A percentile compares a stretch with the other conserved stretches of the same genome.
phyloP scores from a whole-genome alignment of 2,113 vertebrate species.

The Campylomormyrus numenius region DNA sequence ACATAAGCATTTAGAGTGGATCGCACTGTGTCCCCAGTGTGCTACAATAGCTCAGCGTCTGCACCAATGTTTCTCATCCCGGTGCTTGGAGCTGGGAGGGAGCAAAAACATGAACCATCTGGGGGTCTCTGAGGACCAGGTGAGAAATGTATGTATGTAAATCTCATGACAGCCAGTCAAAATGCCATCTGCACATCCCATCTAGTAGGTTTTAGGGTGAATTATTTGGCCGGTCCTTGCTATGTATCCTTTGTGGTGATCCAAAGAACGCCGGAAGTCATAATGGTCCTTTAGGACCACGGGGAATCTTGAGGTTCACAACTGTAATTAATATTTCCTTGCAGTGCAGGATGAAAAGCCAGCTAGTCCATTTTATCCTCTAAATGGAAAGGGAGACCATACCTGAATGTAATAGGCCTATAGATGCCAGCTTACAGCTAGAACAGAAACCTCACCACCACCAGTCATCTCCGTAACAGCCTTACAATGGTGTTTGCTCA shows the following conservation, averaged over 20 bases:
- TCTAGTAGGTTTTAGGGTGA: not conserved
- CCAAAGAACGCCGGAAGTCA: not conserved
- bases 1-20: not conserved
- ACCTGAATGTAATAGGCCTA: not conserved
- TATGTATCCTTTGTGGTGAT: not conserved
- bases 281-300: not conserved
- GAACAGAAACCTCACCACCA: not conserved
- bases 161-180: not conserved
- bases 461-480: not conserved
- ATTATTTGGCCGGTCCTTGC: not conserved
- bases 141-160: not conserved
- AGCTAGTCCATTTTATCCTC: not conserved
- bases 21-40: not conserved
- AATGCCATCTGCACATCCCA: not conserved
- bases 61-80: not conserved
- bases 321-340: not conserved
- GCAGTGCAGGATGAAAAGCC: not conserved
- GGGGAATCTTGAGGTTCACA: not conserved
- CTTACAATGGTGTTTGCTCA: not conserved
- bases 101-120: not conserved
- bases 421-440: not conserved
- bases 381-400: not conserved
- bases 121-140: not conserved
- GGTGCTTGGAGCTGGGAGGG: not conserved
- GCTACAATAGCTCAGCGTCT: not conserved